Base-by-base conservation (phyloP, 2,888 invertebrate genomes). In the Chalcis sispes region DNA sequence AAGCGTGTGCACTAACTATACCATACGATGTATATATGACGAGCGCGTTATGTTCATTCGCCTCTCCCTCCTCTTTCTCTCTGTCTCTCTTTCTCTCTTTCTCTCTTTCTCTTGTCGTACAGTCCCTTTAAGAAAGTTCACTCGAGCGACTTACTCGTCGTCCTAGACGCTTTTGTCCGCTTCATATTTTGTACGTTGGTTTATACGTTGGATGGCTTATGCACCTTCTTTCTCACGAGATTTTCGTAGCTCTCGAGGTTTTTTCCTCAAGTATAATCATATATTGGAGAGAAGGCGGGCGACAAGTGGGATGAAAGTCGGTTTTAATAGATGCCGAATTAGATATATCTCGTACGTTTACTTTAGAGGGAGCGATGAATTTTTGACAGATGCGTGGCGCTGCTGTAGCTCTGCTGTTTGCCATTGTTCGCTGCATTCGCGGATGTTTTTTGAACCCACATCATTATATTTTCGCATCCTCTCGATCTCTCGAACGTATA, bases 91-190 rank as follows among this genome's bases (percentile, higher is more conserved):
- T 42, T n/a, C 58, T 59, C 25, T 18, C 29, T 56, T 46, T 15
- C 50, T 13, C 27, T 3, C 23, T 23, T 40, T 10, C 71, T 46
- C 54, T 42, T 36, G 48, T 23, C 20, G 70, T 75, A 75, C 71
- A 71, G 70, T 75, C 71, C 59, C 75, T 70, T 59, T 59, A 75
- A 75, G 69, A 75, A 74, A 75, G 69, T 75, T 59, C 27, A 36
- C 25, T n/a, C 56, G 54, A 62, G 64, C 69, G 65, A 46, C 40
- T 42, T 25, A 40, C 36, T 42, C 32, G 32, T 48, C n/a, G n/a
- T n/a, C n/a, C n/a, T n/a, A n/a, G n/a, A n/a, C n/a, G n/a, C n/a
- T n/a, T n/a, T n/a, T n/a, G n/a, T n/a, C n/a, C n/a, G n/a, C n/a
- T n/a, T n/a, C n/a, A n/a, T n/a, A n/a, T n/a, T n/a, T n/a, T n/a